Conservation (phyloP, 30 jellyfish, hydroid and myxozoan species). For the Aurelia sp. region DNA sequence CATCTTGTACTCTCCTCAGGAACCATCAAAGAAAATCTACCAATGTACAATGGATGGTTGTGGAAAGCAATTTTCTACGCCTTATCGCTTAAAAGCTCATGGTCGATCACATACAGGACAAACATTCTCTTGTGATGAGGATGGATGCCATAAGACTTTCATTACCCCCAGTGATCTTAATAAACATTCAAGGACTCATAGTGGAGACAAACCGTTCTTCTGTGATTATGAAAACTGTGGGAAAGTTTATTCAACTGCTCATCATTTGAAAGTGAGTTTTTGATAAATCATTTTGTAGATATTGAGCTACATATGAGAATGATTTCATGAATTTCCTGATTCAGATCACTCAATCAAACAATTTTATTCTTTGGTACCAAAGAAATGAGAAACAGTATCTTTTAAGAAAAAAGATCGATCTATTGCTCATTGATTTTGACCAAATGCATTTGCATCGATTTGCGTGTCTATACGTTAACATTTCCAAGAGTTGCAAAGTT, state of each 20-base stretch:
- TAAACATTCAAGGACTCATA: conserved; percentile 89
- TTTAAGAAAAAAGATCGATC: no score
- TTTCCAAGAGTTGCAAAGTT: no score
- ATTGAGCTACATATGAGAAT: no score
- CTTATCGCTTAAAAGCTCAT: conserved; percentile 93
- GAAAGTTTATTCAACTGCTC: conserved; percentile 97
- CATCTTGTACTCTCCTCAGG: conserved; percentile 7
- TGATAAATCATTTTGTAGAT: no score
- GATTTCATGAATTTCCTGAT: no score
- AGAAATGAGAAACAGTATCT: no score
- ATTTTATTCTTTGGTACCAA: no score
- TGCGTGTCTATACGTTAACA: no score
- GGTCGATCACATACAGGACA: conserved; percentile 97
- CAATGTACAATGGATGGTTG: conserved; percentile 94
- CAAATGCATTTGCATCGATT: no score
- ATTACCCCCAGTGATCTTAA: conserved; percentile 87
- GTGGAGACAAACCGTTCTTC: conserved; percentile 90
- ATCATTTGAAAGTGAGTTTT: conserved; percentile 84
- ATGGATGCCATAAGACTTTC: conserved; percentile 92
- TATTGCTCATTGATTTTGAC: no score
- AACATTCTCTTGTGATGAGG: conserved; percentile 86
- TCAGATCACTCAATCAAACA: no score
- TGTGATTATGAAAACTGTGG: conserved; percentile 93
- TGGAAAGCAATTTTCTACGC: conserved; percentile 93
- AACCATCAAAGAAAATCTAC: conserved; percentile 70